Evolutionary conservation across 2,888 invertebrate species (phyloP).

Genomic region (Calephelis perditalis): DNA sequence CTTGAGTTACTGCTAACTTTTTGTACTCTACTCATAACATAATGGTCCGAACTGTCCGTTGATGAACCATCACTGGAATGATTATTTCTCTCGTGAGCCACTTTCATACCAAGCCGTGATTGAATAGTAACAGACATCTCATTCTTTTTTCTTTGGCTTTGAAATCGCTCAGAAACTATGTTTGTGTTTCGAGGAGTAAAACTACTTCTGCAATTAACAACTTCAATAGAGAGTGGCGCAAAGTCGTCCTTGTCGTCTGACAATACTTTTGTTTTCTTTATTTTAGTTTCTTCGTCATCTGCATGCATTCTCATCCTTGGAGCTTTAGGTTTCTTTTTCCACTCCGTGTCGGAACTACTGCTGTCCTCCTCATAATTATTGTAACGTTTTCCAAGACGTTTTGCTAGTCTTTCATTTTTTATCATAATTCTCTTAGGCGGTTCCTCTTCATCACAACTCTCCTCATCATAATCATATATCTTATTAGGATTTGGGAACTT

Average conservation of each 20-base stretch:
- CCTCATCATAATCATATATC: slow-evolving; percentile 43
- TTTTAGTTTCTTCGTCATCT: slow-evolving; percentile 88
- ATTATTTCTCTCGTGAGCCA: slow-evolving; percentile 36
- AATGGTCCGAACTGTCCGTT: slow-evolving; percentile 47
- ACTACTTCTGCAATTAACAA: slow-evolving; percentile 48
- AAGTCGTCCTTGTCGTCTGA: slow-evolving; percentile 40
- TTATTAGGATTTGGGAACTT: slow-evolving; percentile 46
- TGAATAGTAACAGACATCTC: slow-evolving; percentile 37
- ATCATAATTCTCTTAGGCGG: slow-evolving; percentile 42
- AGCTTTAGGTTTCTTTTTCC: slow-evolving; percentile 80
- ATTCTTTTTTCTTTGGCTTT: slow-evolving; percentile 36
- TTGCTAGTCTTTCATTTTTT: slow-evolving; percentile 59
- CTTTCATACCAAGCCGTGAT: slow-evolving; percentile 58
- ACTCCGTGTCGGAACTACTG: slow-evolving; percentile 73
- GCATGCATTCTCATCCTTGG: slow-evolving; percentile 92
- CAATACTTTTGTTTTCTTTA: slow-evolving; percentile 42
- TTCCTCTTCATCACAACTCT: slow-evolving; percentile 41
- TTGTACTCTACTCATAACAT: slow-evolving; percentile 76
- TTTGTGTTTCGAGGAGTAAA: slow-evolving; percentile 48
- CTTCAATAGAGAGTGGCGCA: slow-evolving; percentile 66
- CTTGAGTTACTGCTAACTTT: slow-evolving; percentile 57
- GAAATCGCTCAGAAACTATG: slow-evolving; percentile 61
- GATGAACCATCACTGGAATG: slow-evolving; percentile 47
- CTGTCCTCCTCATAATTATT: slow-evolving; percentile 52
- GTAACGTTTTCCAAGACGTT: slow-evolving; percentile 55